Conservation (phyloP, 2,797 vertebrate genomes). For the Phoebastria nigripes region DNA sequence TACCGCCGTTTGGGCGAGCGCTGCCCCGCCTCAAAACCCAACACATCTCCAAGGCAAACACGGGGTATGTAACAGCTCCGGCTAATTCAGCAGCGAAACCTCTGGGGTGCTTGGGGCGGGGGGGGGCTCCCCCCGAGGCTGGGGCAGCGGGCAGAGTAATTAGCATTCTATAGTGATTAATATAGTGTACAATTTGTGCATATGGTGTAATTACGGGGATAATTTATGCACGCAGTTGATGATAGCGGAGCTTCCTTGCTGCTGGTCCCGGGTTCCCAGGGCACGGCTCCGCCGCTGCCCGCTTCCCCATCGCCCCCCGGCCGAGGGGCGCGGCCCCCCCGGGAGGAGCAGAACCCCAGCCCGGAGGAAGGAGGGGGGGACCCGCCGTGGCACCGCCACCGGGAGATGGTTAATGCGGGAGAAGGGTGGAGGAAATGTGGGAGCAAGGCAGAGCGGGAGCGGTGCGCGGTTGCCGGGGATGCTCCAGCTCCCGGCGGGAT, state of each 20-base stretch:
- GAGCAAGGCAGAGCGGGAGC: not conserved
- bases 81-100: not conserved
- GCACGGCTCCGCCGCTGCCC: no score
- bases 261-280: not conserved
- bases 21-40: not conserved
- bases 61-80: not conserved
- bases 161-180: not conserved
- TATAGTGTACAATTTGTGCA: not conserved
- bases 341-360: not conserved
- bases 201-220: not conserved
- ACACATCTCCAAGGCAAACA: not conserved
- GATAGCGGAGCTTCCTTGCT: rapidly evolving
- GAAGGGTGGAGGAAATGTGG: not conserved
- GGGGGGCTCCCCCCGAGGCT: not conserved
- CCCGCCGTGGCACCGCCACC: rapidly evolving
- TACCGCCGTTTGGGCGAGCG: not conserved
- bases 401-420: rapidly evolving
- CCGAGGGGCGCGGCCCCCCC: no score
- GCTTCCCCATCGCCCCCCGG: not conserved
- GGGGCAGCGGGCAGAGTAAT: not conserved
- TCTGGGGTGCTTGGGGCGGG: not conserved
- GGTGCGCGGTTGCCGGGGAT: not conserved
- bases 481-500: not conserved
- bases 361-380: no score
- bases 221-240: not conserved